Conservation (phyloP, 1,140 invertebrate genomes). For the Mycetomoellerius zeteki region DNA sequence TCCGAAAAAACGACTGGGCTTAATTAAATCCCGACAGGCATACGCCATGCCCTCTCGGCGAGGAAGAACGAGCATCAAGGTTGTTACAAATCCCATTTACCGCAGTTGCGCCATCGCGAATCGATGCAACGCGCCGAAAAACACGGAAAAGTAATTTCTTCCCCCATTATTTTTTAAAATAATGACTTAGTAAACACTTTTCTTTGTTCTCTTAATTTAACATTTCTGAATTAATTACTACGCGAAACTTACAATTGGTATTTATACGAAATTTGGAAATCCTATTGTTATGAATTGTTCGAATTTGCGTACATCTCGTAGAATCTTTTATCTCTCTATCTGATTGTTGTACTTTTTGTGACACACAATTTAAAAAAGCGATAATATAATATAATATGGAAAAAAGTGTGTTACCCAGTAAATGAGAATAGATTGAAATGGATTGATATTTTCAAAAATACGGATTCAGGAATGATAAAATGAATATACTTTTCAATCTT, state of each 20-base stretch:
- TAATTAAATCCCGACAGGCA: conserved; percentile 73
- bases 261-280: background rate
- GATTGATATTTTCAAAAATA: no score
- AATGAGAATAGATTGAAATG: no score
- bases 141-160: background rate
- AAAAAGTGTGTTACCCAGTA: no score
- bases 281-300: background rate
- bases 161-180: background rate
- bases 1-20: conserved; percentile 44
- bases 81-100: conserved; percentile 37
- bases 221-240: background rate
- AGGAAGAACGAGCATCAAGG: conserved; percentile 18
- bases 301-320: background rate
- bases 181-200: background rate
- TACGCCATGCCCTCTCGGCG: conserved; percentile 12
- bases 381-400: no score
- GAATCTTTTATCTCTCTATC: no score
- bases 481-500: no score
- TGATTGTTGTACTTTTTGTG: no score
- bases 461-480: no score
- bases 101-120: background rate
- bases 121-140: background rate
- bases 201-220: background rate
- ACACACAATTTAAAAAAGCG: no score
- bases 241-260: background rate